Conservation (phyloP, 2,113 vertebrate genomes). For the Macquaria ambigua region DNA sequence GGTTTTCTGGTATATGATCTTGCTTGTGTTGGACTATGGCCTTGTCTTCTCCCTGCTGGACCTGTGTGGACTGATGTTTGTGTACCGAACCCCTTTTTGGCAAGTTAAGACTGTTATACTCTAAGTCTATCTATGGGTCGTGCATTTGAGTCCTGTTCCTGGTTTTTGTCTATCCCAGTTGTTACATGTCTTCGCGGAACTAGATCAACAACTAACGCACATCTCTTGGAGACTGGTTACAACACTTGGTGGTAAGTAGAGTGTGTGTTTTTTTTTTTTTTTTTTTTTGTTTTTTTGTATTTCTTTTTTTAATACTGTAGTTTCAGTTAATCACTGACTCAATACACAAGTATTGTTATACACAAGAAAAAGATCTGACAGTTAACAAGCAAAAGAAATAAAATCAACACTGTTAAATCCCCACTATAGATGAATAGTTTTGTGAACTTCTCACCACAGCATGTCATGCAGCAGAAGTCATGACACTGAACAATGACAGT, state of each 20-base stretch:
- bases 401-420: neutral
- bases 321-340: neutral
- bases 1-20: too few relatives aligned
- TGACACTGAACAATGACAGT: slow-evolving; percentile 41
- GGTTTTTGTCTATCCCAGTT: too few relatives aligned
- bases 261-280: too few relatives aligned
- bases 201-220: neutral
- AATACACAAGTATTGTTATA: neutral
- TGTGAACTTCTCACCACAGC: slow-evolving; percentile 2
- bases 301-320: neutral
- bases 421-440: neutral
- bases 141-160: too few relatives aligned
- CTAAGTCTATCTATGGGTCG: too few relatives aligned
- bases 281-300: too few relatives aligned
- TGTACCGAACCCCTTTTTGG: too few relatives aligned
- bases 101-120: too few relatives aligned
- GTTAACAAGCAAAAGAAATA: neutral
- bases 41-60: too few relatives aligned
- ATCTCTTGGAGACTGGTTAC: neutral
- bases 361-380: neutral
- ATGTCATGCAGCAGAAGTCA: slow-evolving; percentile 39
- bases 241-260: neutral
- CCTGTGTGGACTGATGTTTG: too few relatives aligned
- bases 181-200: too few relatives aligned
- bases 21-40: too few relatives aligned